Evolutionary conservation across 2,113 vertebrate species (phyloP).

Genomic region (Gyps fulvus): DNA sequence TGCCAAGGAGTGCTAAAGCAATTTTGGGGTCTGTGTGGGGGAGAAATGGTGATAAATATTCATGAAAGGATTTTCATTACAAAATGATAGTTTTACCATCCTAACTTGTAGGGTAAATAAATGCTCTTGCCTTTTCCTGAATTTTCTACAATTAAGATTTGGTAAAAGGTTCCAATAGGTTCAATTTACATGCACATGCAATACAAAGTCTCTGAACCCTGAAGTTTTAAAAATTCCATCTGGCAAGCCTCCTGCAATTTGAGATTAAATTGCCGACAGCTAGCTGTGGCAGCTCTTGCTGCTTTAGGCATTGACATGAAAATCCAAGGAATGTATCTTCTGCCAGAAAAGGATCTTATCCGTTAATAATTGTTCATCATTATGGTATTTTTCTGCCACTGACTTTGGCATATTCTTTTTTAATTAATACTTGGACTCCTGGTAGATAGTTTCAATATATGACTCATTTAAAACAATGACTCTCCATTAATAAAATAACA

Average conservation of each 20-base stretch:
- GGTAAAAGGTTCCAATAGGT: neutral
- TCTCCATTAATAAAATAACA: conserved; percentile 18
- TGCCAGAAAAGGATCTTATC: conserved; percentile 40
- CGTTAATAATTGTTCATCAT: conserved; percentile 4
- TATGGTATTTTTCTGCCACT: neutral
- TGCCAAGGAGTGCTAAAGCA: conserved; percentile 66
- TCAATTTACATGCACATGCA: neutral
- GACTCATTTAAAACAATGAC: conserved; percentile 13
- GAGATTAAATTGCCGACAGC: neutral
- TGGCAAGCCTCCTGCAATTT: neutral
- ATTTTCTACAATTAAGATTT: conserved; percentile 9
- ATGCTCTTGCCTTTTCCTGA: neutral
- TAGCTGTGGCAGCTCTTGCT: neutral
- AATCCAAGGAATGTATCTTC: neutral
- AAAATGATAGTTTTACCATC: conserved; percentile 54
- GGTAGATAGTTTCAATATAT: neutral
- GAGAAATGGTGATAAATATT: conserved; percentile 32
- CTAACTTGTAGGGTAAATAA: neutral
- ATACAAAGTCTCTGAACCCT: neutral
- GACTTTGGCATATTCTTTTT: conserved; percentile 5
- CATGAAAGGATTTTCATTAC: conserved; percentile 62
- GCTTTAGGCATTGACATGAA: conserved; percentile 19
- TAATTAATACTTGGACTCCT: conserved; percentile 31
- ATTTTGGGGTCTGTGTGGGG: neutral
- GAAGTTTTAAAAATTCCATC: neutral